Conservation (phyloP, 2,888 invertebrate species). For the Lasioglossum malachurum region DNA sequence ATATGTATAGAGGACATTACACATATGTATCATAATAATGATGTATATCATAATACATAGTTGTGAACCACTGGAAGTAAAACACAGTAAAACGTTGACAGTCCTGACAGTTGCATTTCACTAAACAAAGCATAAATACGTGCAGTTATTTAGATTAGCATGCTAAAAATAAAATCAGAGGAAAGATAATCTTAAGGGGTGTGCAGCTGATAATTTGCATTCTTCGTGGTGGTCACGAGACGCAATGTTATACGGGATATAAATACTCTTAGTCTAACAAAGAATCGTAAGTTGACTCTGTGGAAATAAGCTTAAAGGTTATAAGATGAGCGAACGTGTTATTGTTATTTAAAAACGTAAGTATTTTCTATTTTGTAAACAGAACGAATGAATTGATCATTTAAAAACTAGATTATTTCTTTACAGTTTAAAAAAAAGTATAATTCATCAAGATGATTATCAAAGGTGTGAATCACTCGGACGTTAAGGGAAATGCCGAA, state of each 20-base stretch:
- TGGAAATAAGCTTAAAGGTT: conserved; percentile 27
- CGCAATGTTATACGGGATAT: neutral
- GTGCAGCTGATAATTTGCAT: neutral
- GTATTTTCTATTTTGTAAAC: neutral
- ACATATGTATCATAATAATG: neutral
- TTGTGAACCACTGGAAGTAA: neutral
- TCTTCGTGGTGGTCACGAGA: neutral
- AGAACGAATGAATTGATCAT: neutral
- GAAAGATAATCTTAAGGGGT: conserved; percentile 9
- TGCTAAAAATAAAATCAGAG: conserved; percentile 28
- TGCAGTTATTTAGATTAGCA: neutral
- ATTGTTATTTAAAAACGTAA: neutral
- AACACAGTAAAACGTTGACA: neutral
- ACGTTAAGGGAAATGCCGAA: neutral
- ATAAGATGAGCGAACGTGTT: neutral
- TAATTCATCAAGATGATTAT: conserved; percentile 20
- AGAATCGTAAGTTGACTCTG: neutral
- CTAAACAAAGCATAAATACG: neutral
- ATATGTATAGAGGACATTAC: no score
- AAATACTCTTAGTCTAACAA: neutral
- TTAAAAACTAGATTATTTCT: neutral
- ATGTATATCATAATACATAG: neutral
- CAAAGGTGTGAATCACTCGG: conserved; percentile 3
- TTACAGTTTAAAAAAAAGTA: neutral
- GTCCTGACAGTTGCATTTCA: neutral